phyloP scores from a whole-genome alignment of 2,113 vertebrate species.

The Eira barbara region DNA sequence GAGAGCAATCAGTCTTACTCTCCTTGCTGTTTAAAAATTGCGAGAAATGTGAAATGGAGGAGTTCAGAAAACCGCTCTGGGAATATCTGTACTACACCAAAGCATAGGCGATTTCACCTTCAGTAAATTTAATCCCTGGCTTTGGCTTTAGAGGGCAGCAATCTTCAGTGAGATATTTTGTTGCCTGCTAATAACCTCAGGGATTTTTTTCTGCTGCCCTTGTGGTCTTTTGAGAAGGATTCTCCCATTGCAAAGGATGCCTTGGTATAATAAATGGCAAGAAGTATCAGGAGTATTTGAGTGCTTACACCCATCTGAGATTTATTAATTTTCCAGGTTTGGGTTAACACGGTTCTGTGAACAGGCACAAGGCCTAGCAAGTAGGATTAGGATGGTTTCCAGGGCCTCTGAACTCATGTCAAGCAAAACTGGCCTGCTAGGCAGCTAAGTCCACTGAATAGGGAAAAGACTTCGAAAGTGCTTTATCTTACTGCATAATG shows the following conservation, averaged over 20 bases:
- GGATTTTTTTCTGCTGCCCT: conserved; percentile 64
- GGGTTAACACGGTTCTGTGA: conserved; percentile 79
- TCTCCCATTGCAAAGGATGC: conserved; percentile 54
- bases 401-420: conserved; percentile 82
- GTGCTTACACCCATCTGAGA: conserved; percentile 74
- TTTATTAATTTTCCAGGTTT: conserved; percentile 81
- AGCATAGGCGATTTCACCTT: not conserved
- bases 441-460: conserved; percentile 76
- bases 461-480: conserved; percentile 73
- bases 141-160: conserved; percentile 59
- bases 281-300: conserved; percentile 58
- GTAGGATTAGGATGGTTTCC: conserved; percentile 84
- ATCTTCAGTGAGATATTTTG: conserved; percentile 71
- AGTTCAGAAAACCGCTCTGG: not conserved
- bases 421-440: conserved; percentile 79
- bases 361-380: conserved; percentile 81
- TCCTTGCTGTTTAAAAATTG: not conserved
- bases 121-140: conserved; percentile 55
- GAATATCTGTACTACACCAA: not conserved
- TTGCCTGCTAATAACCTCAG: conserved; percentile 69
- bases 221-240: conserved; percentile 66
- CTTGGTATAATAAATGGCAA: conserved; percentile 57
- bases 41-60: not conserved
- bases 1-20: not conserved
- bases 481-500: conserved; percentile 79